phyloP scores from a whole-genome alignment of 2,888 invertebrate species.

The Synergus laeviventris region DNA sequence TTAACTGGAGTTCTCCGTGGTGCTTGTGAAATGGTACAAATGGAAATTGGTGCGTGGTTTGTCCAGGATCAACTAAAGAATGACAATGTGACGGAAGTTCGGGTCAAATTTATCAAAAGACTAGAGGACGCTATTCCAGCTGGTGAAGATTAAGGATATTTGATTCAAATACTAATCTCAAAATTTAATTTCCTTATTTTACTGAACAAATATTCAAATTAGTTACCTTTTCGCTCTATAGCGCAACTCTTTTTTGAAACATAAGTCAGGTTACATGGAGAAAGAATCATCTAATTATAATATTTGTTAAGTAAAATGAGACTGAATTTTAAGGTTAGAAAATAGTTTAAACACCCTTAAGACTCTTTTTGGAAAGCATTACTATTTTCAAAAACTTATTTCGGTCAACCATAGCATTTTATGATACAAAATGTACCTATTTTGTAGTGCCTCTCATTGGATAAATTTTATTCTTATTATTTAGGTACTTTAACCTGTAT shows the following conservation, averaged over 20 bases:
- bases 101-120: conserved; percentile 95
- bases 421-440: background rate
- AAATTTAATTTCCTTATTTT: conserved; percentile 15
- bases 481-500: background rate
- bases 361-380: background rate
- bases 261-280: too few relatives aligned
- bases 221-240: too few relatives aligned
- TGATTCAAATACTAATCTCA: background rate
- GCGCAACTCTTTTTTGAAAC: too few relatives aligned
- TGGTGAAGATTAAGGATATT: conserved; percentile 90
- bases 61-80: conserved; percentile 96
- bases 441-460: background rate
- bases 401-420: background rate
- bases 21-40: conserved; percentile 98
- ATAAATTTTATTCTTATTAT: background rate
- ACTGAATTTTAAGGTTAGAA: background rate
- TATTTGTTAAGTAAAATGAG: conserved; percentile 33
- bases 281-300: background rate
- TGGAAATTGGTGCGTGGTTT: conserved; percentile 97
- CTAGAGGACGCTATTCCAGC: conserved; percentile 98
- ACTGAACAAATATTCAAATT: background rate
- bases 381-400: conserved; percentile 24
- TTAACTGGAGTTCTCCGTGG: conserved; percentile 95
- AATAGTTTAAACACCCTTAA: too few relatives aligned
- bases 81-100: conserved; percentile 93